Percentiles rank a stretch among this genome's conserved stretches.
phyloP scores from a whole-genome alignment of 2,888 invertebrate genomes.

The Scotopteryx bipunctaria region DNA sequence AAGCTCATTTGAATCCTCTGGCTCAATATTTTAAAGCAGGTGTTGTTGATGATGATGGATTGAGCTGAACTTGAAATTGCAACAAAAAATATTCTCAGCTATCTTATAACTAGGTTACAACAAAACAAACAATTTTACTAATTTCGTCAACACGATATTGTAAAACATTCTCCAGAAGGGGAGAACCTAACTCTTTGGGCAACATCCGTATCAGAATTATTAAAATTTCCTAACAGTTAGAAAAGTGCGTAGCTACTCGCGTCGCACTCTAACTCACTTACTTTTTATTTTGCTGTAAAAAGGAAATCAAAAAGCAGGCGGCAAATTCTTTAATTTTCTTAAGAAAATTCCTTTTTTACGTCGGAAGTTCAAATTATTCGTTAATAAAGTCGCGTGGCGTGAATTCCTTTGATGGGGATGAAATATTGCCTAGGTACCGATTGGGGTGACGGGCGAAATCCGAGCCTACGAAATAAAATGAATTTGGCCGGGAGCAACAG shows the following conservation, averaged over 20 bases:
- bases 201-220: conserved; percentile 48
- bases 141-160: no score
- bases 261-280: conserved; percentile 59
- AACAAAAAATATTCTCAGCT: neutral
- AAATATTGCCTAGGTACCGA: conserved; percentile 69
- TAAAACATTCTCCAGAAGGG: no score
- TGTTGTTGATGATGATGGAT: conserved; percentile 23
- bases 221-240: conserved; percentile 50
- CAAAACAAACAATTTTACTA: no score
- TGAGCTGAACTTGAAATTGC: conserved; percentile 29
- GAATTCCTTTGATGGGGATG: conserved; percentile 76
- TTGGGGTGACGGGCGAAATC: conserved; percentile 70
- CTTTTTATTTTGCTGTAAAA: conserved; percentile 57
- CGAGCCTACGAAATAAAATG: conserved; percentile 79
- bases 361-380: conserved; percentile 70
- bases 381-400: conserved; percentile 69
- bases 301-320: conserved; percentile 61
- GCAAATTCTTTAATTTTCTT: conserved; percentile 72
- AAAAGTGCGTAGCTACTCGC: conserved; percentile 42
- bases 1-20: conserved; percentile 35
- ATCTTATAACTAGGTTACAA: no score
- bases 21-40: conserved; percentile 33
- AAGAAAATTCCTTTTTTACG: conserved; percentile 61
- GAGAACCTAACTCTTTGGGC: no score
- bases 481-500: conserved; percentile 77